Base-by-base conservation (phyloP, 2,888 invertebrate species). In the Trissolcus japonicus region DNA sequence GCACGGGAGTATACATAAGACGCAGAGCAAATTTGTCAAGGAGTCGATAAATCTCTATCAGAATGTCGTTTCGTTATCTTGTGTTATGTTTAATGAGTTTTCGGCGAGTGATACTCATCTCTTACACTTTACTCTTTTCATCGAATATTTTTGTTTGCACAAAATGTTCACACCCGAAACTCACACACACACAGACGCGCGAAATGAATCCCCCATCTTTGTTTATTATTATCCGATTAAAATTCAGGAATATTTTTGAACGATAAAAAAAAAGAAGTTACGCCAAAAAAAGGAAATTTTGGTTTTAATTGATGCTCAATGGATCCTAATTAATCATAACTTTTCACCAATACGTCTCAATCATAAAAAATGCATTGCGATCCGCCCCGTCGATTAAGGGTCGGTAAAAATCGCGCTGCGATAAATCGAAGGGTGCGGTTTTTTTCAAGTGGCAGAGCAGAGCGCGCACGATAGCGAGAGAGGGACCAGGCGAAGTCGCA, bases 361-460 rank as follows among this genome's bases (percentile, higher is more conserved):
- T 40, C 0, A 4, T 6, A 61, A 61, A 62, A 71, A 56, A 54
- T 51, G n/a, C 9, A 71, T 57, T 43, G n/a, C 19, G n/a, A 13
- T n/a, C 71, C 71, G 63, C 63, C 71, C 59, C 62, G 50, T 14
- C 41, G 14, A 72, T 65, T 40, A 60, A 73, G 41, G 73, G 66
- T 54, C 53, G 54, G 55, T 48, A 72, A 75, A 74, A 75, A 72
- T 77, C 67, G 68, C 60, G 63, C 63, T 59, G 51, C 65, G 9
- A 57, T 25, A 40, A 54, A 66, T 60, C 51, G 68, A 54, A 62
- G 75, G 68, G 62, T 50, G 68, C 73, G 82, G 79, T 69, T 80
- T 82, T 80, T 84, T 80, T 84, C 76, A 81, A 83, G 81, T 82
- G 79, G 79, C 65, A 59, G 77, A 60, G 76, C 46, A 14, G 48